phyloP scores from a whole-genome alignment of 2,888 invertebrate genomes.

The Ectemnius lituratus region DNA sequence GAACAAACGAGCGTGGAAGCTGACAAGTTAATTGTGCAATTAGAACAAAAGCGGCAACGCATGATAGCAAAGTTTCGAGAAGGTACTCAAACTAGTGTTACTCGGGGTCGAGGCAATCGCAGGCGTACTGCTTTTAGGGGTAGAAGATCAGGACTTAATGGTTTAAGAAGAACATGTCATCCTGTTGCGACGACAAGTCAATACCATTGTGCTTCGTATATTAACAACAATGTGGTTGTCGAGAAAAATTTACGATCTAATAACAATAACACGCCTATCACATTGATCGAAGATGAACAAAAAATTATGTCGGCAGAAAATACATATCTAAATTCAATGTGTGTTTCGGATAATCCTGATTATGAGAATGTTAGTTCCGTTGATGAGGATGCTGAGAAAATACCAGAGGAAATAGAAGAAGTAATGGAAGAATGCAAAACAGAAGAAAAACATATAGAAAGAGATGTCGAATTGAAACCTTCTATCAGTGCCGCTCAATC shows the following conservation, averaged over 20 bases:
- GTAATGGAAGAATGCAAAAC: not conserved
- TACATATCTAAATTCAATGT: not conserved
- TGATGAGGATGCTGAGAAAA: not conserved
- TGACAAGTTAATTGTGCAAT: slow-evolving; percentile 51
- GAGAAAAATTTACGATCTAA: not conserved
- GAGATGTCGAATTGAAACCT: not conserved
- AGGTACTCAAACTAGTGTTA: slow-evolving; percentile 26
- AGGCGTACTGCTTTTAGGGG: slow-evolving; percentile 3
- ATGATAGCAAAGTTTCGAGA: slow-evolving; percentile 64
- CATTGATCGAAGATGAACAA: not conserved
- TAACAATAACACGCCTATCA: not conserved
- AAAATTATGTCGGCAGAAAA: not conserved
- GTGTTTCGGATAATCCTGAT: not conserved
- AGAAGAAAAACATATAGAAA: not conserved
- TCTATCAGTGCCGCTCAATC: not conserved
- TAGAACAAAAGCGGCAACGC: slow-evolving; percentile 70
- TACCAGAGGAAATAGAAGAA: not conserved
- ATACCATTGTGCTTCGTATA: not conserved
- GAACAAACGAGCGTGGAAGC: slow-evolving; percentile 6
- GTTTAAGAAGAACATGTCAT: not conserved
- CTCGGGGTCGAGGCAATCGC: slow-evolving; percentile 12
- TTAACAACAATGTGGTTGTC: no score
- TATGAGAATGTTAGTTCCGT: not conserved
- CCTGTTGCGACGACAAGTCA: not conserved
- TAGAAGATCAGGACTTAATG: slow-evolving; percentile 1